Evolutionary conservation across 2,888 invertebrate genomes (phyloP), one percentile per base, ranked within the genome.

Genomic region (Eupsilia transversa): DNA sequence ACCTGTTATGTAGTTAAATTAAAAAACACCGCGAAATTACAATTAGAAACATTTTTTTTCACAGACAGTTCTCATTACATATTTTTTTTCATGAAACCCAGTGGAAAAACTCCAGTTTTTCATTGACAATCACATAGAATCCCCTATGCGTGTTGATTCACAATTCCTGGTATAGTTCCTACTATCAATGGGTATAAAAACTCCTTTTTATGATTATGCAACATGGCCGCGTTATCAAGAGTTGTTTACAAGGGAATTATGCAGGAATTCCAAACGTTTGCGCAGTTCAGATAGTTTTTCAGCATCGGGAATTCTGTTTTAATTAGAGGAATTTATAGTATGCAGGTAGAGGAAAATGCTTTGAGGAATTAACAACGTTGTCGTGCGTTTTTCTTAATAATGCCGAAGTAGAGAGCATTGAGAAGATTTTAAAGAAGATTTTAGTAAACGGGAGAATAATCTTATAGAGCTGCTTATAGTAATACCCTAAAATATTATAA

Each of bases 141-240:
- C 41, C 23, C 52, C 57, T 71, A n/a, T 74, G 86, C 86, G 86
- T 87, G 86, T 75, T 57, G 38, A 30, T 77, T 46, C 63, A 69
- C 76, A 59, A 78, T 86, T 86, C 73, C 54, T 71, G 9, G 64
- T 77, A 66, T 10, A 65, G 30, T 71, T 54, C 6, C 4, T 65
- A 33, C 73, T 80, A 86, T 83, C 85, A 77, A 80, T 80, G 84
- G 20, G 33, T 60, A 80, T 86, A 87, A 87, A 87, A 81, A 75
- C 76, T 57, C 9, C 33, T 43, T 41, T 86, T 86, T 86, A 86
- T 82, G 65, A 75, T 82, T 74, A 81, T 86, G 86, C 80, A 86
- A 83, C 74, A 65, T 27, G 10, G 10, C 23, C 12, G 65, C 72
- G 65, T 76, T 84, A 86, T 86, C 86, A 73, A 14, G 30, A 57